These are phyloP conservation scores for Hymenochirus boettgeri DNA, from an alignment of 2,113 vertebrate species.

Conservation along the genomic window DNA sequence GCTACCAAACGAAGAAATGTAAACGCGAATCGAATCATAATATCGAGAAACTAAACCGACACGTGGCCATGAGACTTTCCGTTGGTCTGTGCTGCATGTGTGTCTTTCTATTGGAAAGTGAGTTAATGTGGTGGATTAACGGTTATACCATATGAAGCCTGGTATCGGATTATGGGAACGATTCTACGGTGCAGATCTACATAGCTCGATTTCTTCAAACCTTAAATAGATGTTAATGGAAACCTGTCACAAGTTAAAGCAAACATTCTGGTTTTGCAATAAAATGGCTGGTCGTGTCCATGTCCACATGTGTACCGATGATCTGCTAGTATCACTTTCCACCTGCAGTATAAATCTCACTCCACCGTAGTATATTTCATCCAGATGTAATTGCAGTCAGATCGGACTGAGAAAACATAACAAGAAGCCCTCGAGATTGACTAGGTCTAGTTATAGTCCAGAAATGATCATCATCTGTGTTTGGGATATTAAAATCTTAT, in stretches of 20 bases:
- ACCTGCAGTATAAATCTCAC: constrained; percentile 23
- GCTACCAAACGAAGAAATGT: constrained; percentile 41
- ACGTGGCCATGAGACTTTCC: constrained; percentile 23
- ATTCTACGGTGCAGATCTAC: constrained; percentile 5
- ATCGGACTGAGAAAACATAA: background rate
- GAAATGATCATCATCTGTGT: constrained; percentile 6
- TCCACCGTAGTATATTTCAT: constrained; percentile 2
- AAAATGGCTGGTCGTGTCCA: constrained; percentile 30
- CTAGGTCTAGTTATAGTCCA: background rate
- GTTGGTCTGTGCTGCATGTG: constrained; percentile 21
- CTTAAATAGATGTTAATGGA: constrained; percentile 17
- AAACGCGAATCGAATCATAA: constrained; percentile 33
- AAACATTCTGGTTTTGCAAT: constrained; percentile 44
- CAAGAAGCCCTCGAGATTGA: background rate
- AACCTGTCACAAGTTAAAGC: constrained; percentile 22
- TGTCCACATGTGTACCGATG: constrained; percentile 18
- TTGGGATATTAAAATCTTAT: constrained; percentile 17
- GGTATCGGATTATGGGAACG: constrained; percentile 17
- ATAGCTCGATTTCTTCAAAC: constrained; percentile 7
- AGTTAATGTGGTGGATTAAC: constrained; percentile 25
- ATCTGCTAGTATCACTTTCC: constrained; percentile 13
- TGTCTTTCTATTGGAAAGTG: constrained; percentile 22
- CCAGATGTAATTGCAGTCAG: constrained; percentile 16
- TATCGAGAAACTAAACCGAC: constrained; percentile 34
- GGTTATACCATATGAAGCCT: constrained; percentile 11